phyloP scores from a whole-genome alignment of 1,140 invertebrate genomes.

The Drosophila funebris region DNA sequence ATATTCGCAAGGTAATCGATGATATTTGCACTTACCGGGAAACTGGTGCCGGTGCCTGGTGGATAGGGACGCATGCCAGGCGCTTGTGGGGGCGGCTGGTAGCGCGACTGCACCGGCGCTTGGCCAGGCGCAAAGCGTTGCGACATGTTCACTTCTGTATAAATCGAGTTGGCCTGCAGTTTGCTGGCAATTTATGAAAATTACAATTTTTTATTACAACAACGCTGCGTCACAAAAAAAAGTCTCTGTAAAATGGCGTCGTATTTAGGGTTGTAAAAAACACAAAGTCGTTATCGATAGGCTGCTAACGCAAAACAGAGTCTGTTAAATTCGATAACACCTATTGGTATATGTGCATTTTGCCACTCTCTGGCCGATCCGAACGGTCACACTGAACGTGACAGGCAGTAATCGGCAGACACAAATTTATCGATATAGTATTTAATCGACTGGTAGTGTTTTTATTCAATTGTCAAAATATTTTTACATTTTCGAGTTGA shows the following conservation, averaged over 20 bases:
- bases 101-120: constrained; percentile 78
- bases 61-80: constrained; percentile 81
- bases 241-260: constrained; percentile 70
- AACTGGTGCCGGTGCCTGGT: constrained; percentile 63
- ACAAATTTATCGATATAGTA: not conserved
- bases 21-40: constrained; percentile 65
- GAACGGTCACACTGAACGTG: constrained; percentile 17
- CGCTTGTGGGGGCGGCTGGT: constrained; percentile 76
- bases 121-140: constrained; percentile 81
- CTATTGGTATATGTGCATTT: not conserved
- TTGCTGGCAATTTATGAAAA: constrained; percentile 15
- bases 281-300: not conserved
- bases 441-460: not conserved
- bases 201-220: constrained; percentile 53
- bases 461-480: not conserved
- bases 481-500: not conserved
- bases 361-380: not conserved
- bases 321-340: not conserved
- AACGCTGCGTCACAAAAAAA: constrained; percentile 70
- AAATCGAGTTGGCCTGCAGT: constrained; percentile 5
- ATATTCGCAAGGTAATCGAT: too few relatives aligned
- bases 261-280: constrained; percentile 47
- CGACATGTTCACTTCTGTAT: constrained; percentile 62
- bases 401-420: constrained; percentile 5
- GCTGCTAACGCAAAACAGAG: not conserved